Base-by-base conservation (phyloP, 2,113 vertebrate species). In the Tricholaema leucomelas region DNA sequence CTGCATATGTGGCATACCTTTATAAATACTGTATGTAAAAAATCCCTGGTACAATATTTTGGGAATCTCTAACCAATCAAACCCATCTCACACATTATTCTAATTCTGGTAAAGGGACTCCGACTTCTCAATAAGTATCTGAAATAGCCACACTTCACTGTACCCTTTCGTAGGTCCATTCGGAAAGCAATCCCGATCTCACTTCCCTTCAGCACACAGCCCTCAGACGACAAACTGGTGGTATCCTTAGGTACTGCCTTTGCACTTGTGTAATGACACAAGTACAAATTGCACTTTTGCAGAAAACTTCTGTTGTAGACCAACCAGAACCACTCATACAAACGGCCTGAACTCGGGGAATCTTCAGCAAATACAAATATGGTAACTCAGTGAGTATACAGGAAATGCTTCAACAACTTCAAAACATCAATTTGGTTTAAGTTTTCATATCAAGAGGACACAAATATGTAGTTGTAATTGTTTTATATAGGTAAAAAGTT, bases 181-280 rank as follows among this genome's bases (percentile, higher is more conserved):
- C 25, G 61, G 54, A 69, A 91, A 54, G 30, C 15, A 85, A 83
- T 42, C 30, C 44, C 67, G 42, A 42, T 8, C 52, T 74, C 38
- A 35, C 25, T 67, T 46, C 24, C 63, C 28, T 56, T 67, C 1
- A 1, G 7, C 42, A 80, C 27, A 40, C 5, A 27, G 30, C 3
- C 5, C 21, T 63, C 71, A 50, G 30, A 66, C 28, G 89, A 75
- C 28, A 73, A 73, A 52, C 12, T 46, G 33, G 40, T n/a, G n/a
- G 4, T 50, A 17, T 42, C 36, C n/a, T 42, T 0, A 0, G 8
- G 19, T n/a, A 64, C 12, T 54, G 52, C 28, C 14, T 54, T 54
- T 54, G 25, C 52, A 54, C 52, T 54, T 28, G 52, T 54, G 52
- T 73, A 71, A 75, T 55, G 48, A 19, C n/a, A 27, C 8, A 73